These are phyloP conservation scores for Syngnathus acus DNA, from an alignment of 2,797 vertebrate species.

Conservation along the genomic window DNA sequence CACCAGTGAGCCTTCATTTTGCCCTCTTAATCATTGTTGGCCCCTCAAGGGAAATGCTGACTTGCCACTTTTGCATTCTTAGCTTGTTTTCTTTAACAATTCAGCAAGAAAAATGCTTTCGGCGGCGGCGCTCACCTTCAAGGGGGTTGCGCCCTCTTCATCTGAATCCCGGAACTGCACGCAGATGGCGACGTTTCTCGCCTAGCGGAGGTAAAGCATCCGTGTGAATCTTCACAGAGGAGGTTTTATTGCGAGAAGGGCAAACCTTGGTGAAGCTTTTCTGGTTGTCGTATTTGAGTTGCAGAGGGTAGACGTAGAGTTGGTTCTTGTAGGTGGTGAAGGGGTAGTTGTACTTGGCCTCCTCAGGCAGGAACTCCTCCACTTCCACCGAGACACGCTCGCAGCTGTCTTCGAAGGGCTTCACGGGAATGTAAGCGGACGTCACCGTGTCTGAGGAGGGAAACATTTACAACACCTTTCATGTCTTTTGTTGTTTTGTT, in stretches of 20 bases:
- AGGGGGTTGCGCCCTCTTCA: slow-evolving; percentile 71
- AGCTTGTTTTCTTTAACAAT: neutral
- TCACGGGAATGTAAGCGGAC: slow-evolving; percentile 85
- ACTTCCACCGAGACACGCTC: slow-evolving; percentile 81
- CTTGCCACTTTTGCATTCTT: neutral
- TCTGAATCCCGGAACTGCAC: slow-evolving; percentile 91
- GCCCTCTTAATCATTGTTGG: neutral
- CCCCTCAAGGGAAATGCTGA: neutral
- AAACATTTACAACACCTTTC: neutral
- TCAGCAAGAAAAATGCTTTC: neutral
- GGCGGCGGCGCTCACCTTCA: slow-evolving; percentile 74
- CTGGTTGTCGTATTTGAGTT: slow-evolving; percentile 95
- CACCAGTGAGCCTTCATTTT: slow-evolving; percentile 8
- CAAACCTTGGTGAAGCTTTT: slow-evolving; percentile 93
- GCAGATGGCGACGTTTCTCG: slow-evolving; percentile 87
- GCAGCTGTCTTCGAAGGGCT: slow-evolving; percentile 81
- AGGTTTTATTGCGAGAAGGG: neutral
- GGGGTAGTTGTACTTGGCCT: slow-evolving; percentile 89
- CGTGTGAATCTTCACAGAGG: neutral
- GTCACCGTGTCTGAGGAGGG: slow-evolving; percentile 84
- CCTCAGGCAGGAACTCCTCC: slow-evolving; percentile 88
- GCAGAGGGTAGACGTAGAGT: slow-evolving; percentile 86
- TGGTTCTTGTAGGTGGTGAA: slow-evolving; percentile 93
- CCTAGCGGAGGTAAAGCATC: slow-evolving; percentile 61
- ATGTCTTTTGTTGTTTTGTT: neutral